Conservation (phyloP, 1,140 invertebrate genomes). For the Bradynema listronoti region DNA sequence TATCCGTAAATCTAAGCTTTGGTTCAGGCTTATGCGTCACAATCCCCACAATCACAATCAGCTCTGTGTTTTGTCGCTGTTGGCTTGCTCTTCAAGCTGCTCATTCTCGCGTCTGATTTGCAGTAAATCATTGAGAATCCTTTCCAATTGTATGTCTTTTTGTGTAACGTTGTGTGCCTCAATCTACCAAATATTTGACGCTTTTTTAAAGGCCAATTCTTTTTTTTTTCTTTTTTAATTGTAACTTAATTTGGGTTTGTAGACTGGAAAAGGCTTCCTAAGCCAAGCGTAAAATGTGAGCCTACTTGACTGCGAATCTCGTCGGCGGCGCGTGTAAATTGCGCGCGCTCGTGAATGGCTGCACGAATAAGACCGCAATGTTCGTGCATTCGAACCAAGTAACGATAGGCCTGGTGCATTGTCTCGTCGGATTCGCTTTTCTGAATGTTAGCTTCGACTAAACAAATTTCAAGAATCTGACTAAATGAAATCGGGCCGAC, state of each 20-base stretch:
- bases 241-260: no score
- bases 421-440: not conserved
- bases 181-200: conserved; percentile 16
- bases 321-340: conserved; percentile 17
- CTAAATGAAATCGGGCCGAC: not conserved
- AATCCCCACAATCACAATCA: no score
- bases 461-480: not conserved
- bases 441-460: not conserved
- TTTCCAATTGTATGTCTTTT: conserved; percentile 29
- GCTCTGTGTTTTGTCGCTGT: no score
- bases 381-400: conserved; percentile 26
- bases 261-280: no score
- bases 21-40: no score
- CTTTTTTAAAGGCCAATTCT: not conserved
- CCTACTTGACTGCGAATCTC: conserved; percentile 19
- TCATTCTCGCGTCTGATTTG: conserved; percentile 19
- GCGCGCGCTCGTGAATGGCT: conserved; percentile 22
- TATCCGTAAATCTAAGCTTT: no score
- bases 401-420: conserved; percentile 29
- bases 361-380: conserved; percentile 20
- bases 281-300: not conserved
- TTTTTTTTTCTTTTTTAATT: no score
- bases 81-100: conserved; percentile 10
- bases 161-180: conserved; percentile 24
- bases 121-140: conserved; percentile 27